phyloP scores from a whole-genome alignment of 1,140 invertebrate species.

The Acromyrmex heyeri region DNA sequence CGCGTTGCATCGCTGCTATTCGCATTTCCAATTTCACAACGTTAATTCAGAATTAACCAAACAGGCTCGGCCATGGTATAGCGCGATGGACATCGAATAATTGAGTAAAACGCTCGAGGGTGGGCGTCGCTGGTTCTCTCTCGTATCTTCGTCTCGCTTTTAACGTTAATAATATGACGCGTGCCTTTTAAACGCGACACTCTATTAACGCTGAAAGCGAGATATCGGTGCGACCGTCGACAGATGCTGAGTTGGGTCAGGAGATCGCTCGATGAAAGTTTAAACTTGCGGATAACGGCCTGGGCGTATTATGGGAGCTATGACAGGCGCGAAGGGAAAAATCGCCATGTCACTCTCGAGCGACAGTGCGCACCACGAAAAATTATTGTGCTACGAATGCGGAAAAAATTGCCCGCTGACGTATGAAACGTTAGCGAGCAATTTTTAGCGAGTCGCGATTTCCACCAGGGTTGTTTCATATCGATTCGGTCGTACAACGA shows the following conservation, averaged over 20 bases:
- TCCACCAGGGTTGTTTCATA: conserved; percentile 16
- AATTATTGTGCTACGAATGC: conserved; percentile 49
- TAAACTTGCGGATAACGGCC: conserved; percentile 58
- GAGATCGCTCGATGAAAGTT: conserved; percentile 60
- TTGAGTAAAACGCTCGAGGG: conserved; percentile 61
- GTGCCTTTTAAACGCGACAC: conserved; percentile 65
- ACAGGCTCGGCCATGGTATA: conserved; percentile 41
- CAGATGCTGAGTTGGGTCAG: neutral
- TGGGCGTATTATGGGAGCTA: conserved; percentile 34
- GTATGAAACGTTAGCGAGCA: neutral
- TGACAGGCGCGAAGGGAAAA: conserved; percentile 51
- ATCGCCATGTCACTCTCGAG: conserved; percentile 37
- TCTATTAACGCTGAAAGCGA: conserved; percentile 67
- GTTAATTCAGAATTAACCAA: conserved; percentile 67
- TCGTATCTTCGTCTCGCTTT: conserved; percentile 66
- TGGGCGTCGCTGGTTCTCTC: conserved; percentile 22
- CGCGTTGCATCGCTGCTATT: conserved; percentile 18
- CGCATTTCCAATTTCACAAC: conserved; percentile 57
- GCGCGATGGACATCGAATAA: conserved; percentile 64
- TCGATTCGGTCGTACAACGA: neutral
- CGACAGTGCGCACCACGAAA: conserved; percentile 35
- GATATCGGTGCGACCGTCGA: conserved; percentile 49
- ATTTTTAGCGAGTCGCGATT: conserved; percentile 38
- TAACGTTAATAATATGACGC: conserved; percentile 68
- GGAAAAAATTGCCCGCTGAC: conserved; percentile 43